Base-by-base conservation (phyloP, 2,113 vertebrate genomes). In the Euleptes europaea region DNA sequence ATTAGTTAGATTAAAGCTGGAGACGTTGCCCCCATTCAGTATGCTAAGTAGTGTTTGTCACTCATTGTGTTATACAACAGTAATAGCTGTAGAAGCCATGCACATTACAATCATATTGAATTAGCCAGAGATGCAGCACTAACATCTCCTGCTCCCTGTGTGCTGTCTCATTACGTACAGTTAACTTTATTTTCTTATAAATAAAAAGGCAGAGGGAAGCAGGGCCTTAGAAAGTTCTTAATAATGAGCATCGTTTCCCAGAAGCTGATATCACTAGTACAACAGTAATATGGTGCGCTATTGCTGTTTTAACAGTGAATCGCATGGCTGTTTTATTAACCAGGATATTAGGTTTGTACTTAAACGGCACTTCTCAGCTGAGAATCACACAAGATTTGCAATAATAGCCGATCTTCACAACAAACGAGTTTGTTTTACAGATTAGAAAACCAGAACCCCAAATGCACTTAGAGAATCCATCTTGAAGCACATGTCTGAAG, bases 1-100 rank as follows among this genome's bases (percentile, higher is more conserved):
- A 96, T 97, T 97, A 97, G 95, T 94, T 91, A 96, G 91, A 97
- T 97, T 96, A 96, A 91, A 95, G 90, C 92, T 80, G 70, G 93
- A 92, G 91, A 95, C 90, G 91, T 90, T 94, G 94, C 35, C 42
- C 88, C 90, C 49, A 69, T 88, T 91, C 90, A 57, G 89, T 88
- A 94, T 94, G 94, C 96, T 96, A 95, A 97, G 89, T 84, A 95
- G 88, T 73, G 78, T 90, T 92, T 96, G 91, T 93, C 94, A 95
- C 90, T 94, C 92, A 79, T 89, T 94, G 93, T 65, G 77, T 89
- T 93, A 84, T 81, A 85, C 49, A 72, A 86, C 88, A 91, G 33
- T 85, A 94, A 94, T 89, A 91, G 93, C 76, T 85, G 44, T 73
- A 33, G 57, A 84, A 91, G 88, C 63, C 74, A 85, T 23, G n/a